A percentile compares a stretch with the other conserved stretches of the same genome.
Conservation (phyloP, 2,113 vertebrate genomes). For the Gallinago jamesoni region DNA sequence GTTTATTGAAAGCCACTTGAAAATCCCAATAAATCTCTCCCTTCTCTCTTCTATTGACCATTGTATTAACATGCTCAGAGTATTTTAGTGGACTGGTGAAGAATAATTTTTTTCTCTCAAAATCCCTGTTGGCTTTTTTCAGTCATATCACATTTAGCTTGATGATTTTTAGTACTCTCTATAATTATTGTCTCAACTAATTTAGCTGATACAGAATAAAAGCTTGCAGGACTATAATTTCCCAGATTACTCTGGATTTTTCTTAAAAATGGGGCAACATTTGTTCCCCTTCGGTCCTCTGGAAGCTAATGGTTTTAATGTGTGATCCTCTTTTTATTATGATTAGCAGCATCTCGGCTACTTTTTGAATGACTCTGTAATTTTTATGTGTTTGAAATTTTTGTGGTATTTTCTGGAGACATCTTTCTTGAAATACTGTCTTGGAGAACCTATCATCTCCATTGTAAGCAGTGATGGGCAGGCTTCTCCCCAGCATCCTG, state of each 20-base stretch:
- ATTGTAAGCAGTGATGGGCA: not conserved
- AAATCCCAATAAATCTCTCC: not conserved
- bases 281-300: not conserved
- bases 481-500: not conserved
- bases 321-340: not conserved
- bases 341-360: not conserved
- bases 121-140: not conserved
- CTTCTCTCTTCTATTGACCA: not conserved
- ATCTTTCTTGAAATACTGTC: not conserved
- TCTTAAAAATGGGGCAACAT: not conserved
- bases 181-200: slow-evolving; percentile 37
- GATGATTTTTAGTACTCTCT: slow-evolving; percentile 13
- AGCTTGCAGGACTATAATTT: not conserved
- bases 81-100: slow-evolving; percentile 3
- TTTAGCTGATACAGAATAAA: slow-evolving; percentile 15
- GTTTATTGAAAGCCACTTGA: not conserved
- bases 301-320: not conserved
- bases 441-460: not conserved
- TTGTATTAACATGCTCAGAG: not conserved
- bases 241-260: not conserved
- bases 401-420: not conserved
- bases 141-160: not conserved
- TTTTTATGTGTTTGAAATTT: not conserved
- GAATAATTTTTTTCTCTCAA: not conserved
- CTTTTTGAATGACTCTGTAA: not conserved